Base-by-base conservation (phyloP, 1,140 invertebrate genomes). In the Capitella teleta region DNA sequence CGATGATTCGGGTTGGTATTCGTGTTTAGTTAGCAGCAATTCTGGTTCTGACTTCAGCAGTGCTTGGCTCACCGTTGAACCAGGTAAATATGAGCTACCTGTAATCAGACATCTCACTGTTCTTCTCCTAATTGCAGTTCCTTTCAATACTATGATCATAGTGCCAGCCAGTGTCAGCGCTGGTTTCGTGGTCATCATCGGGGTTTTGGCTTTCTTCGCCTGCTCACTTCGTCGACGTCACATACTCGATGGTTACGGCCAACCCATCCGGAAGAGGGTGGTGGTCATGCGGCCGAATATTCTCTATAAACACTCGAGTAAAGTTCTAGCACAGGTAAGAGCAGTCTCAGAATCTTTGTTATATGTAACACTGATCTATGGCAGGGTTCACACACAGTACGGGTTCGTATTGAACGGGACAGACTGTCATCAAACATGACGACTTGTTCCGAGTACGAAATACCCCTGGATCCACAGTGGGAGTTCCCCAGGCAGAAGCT, bases 1-100 rank as follows among this genome's bases (percentile, higher is more conserved):
- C 50, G 80, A 83, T 28, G 83, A 93, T 59, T 85, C 88, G 66
- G 91, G 89, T 1, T 93, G 86, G 86, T 96, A 96, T 63, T 85
- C 86, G 0, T 97, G 92, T 64, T 75, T 92, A 3, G 89, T 86
- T 0, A 77, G 82, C 3, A 95, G 90, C 65, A 78, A 77, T 32
- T 74, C 93, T 12, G 92, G 92, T 0, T 76, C 77, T 24, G 80
- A 82, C 0, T 79, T 81, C 40, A 79, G 80, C 26, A 87, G 81
- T 61, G 87, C 87, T 12, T 94, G 88, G 68, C 74, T 97, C 1
- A 78, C 77, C 38, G 87, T 97, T 12, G 76, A 88, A 6, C 19
- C 21, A 10, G 4, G 38, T 40, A 24, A 40, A 24, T 40, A 18
- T 38, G 12, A 18, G 36, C 36, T 5, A 40, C 21, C 38, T 40